Evolutionary conservation across 2,888 invertebrate genomes (phyloP).

Genomic region (Sphaerophoria rueppellii): DNA sequence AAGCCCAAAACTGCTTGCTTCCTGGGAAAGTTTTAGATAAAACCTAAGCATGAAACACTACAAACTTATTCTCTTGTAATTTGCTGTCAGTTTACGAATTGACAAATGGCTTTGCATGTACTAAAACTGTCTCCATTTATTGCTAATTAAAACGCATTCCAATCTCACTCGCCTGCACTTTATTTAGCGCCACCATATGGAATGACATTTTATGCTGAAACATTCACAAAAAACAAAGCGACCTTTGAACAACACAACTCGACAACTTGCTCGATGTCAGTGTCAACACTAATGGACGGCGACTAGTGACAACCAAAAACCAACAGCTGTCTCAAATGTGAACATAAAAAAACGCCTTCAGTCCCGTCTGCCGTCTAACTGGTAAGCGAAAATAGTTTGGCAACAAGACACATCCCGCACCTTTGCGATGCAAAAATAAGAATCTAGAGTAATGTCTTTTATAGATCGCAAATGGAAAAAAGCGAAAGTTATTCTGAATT

Average conservation of each 20-base stretch:
- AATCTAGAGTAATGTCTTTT: constrained; percentile 53
- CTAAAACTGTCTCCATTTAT: neutral
- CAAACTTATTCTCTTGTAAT: no score
- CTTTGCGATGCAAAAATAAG: neutral
- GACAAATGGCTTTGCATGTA: no score
- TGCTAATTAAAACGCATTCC: constrained; percentile 12
- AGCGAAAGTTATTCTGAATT: constrained; percentile 67
- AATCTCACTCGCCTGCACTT: constrained; percentile 30
- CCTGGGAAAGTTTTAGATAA: no score
- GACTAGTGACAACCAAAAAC: neutral
- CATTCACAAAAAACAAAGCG: neutral
- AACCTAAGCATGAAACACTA: no score
- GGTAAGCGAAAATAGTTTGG: constrained; percentile 38
- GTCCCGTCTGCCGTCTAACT: neutral
- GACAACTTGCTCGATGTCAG: constrained; percentile 41
- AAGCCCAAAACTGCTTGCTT: no score
- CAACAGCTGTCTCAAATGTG: neutral
- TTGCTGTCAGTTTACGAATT: no score
- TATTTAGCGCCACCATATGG: constrained; percentile 34
- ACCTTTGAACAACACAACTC: neutral
- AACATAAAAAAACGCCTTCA: constrained; percentile 25
- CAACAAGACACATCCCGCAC: constrained; percentile 23
- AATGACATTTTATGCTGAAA: constrained; percentile 5
- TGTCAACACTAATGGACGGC: constrained; percentile 48
- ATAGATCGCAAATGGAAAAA: constrained; percentile 41